Base-by-base conservation (phyloP, 2,797 vertebrate species). In the Labroides dimidiatus region DNA sequence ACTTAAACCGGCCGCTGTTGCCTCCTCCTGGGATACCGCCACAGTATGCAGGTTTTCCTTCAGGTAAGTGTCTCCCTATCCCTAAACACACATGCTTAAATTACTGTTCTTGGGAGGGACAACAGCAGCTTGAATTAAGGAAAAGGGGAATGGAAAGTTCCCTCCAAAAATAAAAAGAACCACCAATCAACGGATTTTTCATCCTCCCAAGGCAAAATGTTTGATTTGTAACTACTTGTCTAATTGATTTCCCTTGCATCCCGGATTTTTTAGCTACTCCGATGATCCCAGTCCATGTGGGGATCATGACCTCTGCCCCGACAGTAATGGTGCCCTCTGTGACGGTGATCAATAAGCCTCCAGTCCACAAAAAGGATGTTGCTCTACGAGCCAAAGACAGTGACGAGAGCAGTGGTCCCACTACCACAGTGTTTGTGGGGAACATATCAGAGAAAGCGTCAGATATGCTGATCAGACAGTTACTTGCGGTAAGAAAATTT, bases 391-490 rank as follows among this genome's bases (percentile, higher is more conserved):
- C 87, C 73, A 98, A 96, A 89, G 96, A 98, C 80, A 93, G 90
- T 0, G 96, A 96, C 48, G 97, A 99, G 68, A 96, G 92, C 81
- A 95, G 95, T 0, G 97, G 98, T 16, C 98, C 98, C n/a, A 99
- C 97, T 2, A 99, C 98, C 48, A 99, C 98, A 0, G 98, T 99
- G 70, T 99, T 99, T 91, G 98, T 99, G 58, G 98, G 98, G 64
- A 99, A 99, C 86, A 99, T 99, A 89, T 99, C 98, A 0, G 98
- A 99, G 84, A 99, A 98, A 89, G 98, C 98, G 14, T 99, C 98
- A 5, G 98, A 99, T 77, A 98, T 99, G 98, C 94, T 99, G 39
- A 99, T 99, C 83, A 92, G 98, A 90, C 98, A 99, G 78, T 94
- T 99, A 66, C 90, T 99, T 48, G 97, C 98, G 64, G 98, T 99